Base-by-base conservation (phyloP, 1,140 invertebrate genomes). In the Anagrus nilaparvatae region DNA sequence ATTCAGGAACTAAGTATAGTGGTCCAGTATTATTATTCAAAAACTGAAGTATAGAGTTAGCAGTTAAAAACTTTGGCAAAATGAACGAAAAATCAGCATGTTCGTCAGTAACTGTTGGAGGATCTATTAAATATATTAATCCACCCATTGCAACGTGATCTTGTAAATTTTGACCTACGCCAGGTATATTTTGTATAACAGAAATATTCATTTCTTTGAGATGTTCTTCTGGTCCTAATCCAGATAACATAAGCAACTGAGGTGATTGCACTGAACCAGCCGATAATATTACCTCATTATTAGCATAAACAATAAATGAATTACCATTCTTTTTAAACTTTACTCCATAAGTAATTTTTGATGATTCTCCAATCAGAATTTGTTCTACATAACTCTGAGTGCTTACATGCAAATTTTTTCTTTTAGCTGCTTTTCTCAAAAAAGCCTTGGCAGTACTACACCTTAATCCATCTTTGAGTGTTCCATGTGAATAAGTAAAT, bases 391-490 rank as follows among this genome's bases (percentile, higher is more conserved):
- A 64, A 0, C 81, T 77, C 47, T 76, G 67, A 1, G 82, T 59
- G 39, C 75, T 74, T 12, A 88, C 67, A 42, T 87, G 78, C 7
- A 93, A 65, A 61, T 93, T 94, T 14, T 62, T 57, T 23, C 87
- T 70, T 41, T 78, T 70, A 27, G 72, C 67, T 7, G 73, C 74
- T 0, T 87, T 77, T 37, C 82, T 67, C 4, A 94, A 60, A 58
- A 84, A 94, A 0, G 79, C 87, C 61, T 84, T 84, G 3, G 85
- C 76, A 3, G 84, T 78, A 48, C 84, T 90, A 60, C 87, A 90
- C 17, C 88, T 70, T 4, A 85, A 65, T 0, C 91, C 91, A 36
- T 90, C 70, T n/a, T 79, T 65, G 12, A 92, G 58, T 0, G 89
- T 91, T 23, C 73, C 88, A 56, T 85, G 81, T 0, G 82, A 73